phyloP scores from a whole-genome alignment of 1,140 invertebrate species.

The Formica exsecta region DNA sequence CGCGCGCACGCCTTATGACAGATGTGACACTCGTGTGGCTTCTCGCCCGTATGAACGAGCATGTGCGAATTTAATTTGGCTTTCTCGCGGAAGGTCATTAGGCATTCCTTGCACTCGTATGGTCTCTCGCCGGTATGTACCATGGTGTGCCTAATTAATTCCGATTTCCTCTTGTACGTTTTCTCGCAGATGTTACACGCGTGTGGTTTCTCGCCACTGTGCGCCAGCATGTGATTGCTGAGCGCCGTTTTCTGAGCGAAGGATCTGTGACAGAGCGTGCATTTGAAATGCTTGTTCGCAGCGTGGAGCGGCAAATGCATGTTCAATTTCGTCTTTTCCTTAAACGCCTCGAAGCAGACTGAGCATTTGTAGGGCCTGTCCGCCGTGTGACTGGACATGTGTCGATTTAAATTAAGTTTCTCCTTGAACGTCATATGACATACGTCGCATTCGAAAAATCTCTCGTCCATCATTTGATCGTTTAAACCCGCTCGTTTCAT shows the following conservation, averaged over 20 bases:
- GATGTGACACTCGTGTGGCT: conserved; percentile 89
- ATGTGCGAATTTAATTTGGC: conserved; percentile 91
- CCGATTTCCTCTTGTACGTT: conserved; percentile 86
- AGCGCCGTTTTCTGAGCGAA: conserved; percentile 82
- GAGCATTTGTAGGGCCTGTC: conserved; percentile 86
- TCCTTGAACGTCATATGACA: conserved; percentile 87
- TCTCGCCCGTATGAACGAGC: conserved; percentile 90
- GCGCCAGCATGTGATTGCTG: conserved; percentile 84
- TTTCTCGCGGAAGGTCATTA: conserved; percentile 87
- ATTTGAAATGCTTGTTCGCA: conserved; percentile 90
- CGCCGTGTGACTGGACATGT: conserved; percentile 84
- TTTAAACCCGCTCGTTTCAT: conserved; percentile 74
- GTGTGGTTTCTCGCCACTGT: conserved; percentile 87
- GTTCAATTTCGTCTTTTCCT: conserved; percentile 87
- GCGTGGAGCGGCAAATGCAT: conserved; percentile 90
- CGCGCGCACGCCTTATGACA: conserved; percentile 84
- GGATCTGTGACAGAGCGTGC: conserved; percentile 86
- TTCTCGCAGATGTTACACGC: conserved; percentile 87
- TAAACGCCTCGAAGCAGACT: conserved; percentile 86
- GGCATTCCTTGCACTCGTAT: conserved; percentile 87
- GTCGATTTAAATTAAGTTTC: conserved; percentile 85
- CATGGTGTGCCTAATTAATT: conserved; percentile 86
- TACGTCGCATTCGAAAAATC: conserved; percentile 83
- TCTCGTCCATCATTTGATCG: conserved; percentile 82
- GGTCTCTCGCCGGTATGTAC: conserved; percentile 87